Percentiles rank a stretch among this genome's conserved stretches.
phyloP scores from a whole-genome alignment of 2,113 vertebrate genomes.

The Emydura subglobosa region DNA sequence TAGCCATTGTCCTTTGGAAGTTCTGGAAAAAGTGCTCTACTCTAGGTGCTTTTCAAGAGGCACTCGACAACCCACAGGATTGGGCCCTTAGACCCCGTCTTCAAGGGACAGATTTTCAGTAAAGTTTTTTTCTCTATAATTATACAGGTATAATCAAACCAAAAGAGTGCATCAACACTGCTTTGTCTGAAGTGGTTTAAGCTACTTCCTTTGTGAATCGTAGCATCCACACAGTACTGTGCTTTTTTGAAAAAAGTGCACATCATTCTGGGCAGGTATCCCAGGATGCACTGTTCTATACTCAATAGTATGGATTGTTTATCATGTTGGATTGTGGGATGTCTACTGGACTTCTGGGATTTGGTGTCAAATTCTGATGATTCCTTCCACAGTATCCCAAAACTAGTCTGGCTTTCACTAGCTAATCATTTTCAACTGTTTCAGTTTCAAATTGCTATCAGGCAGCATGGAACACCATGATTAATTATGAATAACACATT shows the following conservation, averaged over 20 bases:
- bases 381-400: background rate
- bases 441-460: background rate
- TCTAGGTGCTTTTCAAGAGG: background rate
- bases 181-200: background rate
- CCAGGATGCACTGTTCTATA: background rate
- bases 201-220: background rate
- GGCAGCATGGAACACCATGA: background rate
- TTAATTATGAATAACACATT: background rate
- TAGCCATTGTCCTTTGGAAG: background rate
- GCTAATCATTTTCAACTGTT: background rate
- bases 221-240: background rate
- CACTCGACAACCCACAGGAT: too few relatives aligned
- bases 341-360: background rate
- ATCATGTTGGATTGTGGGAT: background rate
- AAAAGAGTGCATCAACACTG: too few relatives aligned
- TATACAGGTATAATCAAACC: too few relatives aligned
- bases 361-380: background rate
- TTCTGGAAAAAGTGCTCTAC: background rate
- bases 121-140: too few relatives aligned
- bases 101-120: too few relatives aligned
- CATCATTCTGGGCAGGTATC: background rate
- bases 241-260: background rate
- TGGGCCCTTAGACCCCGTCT: too few relatives aligned
- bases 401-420: background rate
- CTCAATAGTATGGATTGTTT: background rate